These are phyloP conservation scores for Sepioteuthis lessoniana DNA, from an alignment of 2,888 invertebrate genomes.

Conservation along the genomic window DNA sequence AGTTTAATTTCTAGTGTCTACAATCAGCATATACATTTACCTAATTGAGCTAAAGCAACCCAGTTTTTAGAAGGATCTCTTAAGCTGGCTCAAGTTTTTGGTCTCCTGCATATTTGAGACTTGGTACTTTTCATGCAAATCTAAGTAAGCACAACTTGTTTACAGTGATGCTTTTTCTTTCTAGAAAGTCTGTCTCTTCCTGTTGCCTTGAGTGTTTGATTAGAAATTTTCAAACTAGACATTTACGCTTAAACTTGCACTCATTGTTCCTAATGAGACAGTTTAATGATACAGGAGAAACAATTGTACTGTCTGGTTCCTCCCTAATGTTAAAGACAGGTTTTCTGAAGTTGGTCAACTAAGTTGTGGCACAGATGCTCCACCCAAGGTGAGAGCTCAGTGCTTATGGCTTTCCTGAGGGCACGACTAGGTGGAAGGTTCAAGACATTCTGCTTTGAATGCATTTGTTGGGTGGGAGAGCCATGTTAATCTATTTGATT, in stretches of 20 bases:
- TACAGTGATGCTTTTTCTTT: neutral
- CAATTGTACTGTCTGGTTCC: neutral
- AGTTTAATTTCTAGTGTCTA: no score
- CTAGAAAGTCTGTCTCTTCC: neutral
- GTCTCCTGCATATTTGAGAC: no score
- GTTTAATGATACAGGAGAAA: neutral
- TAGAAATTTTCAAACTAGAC: slow-evolving; percentile 4
- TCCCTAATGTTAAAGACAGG: slow-evolving; percentile 33
- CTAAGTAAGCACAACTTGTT: neutral
- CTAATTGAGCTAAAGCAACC: no score
- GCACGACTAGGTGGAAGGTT: neutral
- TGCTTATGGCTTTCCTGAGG: neutral
- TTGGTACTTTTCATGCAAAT: neutral
- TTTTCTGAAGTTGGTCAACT: slow-evolving; percentile 15
- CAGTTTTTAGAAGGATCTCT: no score
- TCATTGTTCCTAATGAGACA: slow-evolving; percentile 12
- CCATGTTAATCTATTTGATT: no score
- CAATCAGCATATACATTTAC: no score
- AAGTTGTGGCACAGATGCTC: neutral
- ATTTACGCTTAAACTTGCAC: neutral
- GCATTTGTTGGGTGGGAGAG: no score
- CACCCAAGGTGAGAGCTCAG: neutral
- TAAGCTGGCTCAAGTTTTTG: no score
- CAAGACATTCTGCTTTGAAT: neutral
- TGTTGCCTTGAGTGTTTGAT: neutral